Evolutionary conservation across 2,113 vertebrate species (phyloP), one percentile per base, ranked within the genome.

Genomic region (Dicaeum eximium): DNA sequence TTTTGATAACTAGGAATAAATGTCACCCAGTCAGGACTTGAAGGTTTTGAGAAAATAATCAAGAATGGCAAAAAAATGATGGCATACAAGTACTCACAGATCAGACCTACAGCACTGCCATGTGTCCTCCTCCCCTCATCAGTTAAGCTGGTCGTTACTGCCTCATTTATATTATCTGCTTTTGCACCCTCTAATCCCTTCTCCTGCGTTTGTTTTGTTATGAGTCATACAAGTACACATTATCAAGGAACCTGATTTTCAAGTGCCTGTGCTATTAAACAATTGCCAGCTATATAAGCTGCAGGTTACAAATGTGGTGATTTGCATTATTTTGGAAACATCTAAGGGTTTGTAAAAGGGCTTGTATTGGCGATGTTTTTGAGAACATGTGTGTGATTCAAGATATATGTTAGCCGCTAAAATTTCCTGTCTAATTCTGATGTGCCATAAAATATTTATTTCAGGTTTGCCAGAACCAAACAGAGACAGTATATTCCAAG

Each of bases 391-490:
- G 5, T 54, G 28, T 65, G 38, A 61, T 48, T 25, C 40, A 44
- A 53, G 45, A 69, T 23, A 60, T 6, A 31, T 44, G 21, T 48
- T 56, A 7, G 6, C 71, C 2, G 8, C 62, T 90, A 44, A 71
- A 73, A 53, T 96, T 70, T 81, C 18, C 37, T 35, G 8, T 80
- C 13, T 24, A 60, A 40, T 85, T 90, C 87, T 88, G 22, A 87
- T 73, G 20, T 35, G 15, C 53, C 87, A 67, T 62, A 72, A 86
- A 90, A 93, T 86, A 56, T 28, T 42, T 94, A 6, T 77, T 73
- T 91, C 93, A 99, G 99, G 99, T 97, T 98, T 99, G 54, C 99
- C 99, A 37, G 98, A 99, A 88, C 98, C 99, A 69, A 99, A 99
- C 71, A 98, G 97, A 97, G 98, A 98, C 80, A 44, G 67, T 45